These are phyloP conservation scores for Periophthalmodon schlosseri DNA, from an alignment of 2,113 vertebrate genomes.

Conservation along the genomic window DNA sequence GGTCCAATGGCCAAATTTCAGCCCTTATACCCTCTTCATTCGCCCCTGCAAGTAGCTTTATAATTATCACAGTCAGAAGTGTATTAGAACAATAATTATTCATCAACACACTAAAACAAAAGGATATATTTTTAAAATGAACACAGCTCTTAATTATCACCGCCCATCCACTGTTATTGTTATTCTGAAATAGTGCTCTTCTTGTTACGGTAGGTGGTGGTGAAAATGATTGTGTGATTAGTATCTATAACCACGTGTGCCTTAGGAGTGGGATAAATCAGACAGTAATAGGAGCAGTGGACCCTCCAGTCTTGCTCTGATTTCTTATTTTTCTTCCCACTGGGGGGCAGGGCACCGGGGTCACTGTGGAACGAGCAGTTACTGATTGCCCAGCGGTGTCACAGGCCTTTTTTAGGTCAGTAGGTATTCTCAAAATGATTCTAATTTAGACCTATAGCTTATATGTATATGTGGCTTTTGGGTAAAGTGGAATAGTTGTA, in stretches of 20 bases:
- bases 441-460: neutral
- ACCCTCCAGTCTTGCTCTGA: neutral
- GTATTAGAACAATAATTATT: no score
- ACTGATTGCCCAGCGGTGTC: neutral
- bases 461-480: neutral
- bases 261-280: slow-evolving; percentile 6
- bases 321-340: neutral
- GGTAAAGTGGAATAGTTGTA: neutral
- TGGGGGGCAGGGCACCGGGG: neutral
- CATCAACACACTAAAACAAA: no score
- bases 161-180: neutral
- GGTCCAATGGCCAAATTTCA: no score
- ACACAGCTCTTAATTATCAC: neutral
- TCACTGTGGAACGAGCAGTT: neutral
- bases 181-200: neutral
- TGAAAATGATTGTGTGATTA: slow-evolving; percentile 5
- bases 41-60: no score
- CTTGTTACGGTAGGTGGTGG: neutral
- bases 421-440: neutral
- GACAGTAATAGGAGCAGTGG: neutral
- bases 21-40: no score
- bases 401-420: slow-evolving; percentile 8
- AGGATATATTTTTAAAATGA: neutral
- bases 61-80: neutral
- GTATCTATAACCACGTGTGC: neutral